phyloP scores from a whole-genome alignment of 2,113 vertebrate genomes.

The Malaclemys terrapin region DNA sequence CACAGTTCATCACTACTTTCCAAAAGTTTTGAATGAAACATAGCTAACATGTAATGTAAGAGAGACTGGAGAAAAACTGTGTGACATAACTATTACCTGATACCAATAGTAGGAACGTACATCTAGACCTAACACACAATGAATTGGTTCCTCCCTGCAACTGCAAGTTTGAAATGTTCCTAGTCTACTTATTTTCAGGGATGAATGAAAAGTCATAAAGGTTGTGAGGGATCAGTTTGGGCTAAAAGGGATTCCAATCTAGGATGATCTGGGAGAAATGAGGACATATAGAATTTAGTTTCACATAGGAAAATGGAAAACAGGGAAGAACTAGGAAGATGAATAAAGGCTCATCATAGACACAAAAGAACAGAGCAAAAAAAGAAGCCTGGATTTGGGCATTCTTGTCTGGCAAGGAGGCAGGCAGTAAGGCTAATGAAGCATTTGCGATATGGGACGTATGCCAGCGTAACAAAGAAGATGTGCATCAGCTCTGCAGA shows the following conservation, averaged over 20 bases:
- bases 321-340: constrained; percentile 83
- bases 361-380: constrained; percentile 83
- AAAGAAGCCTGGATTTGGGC: constrained; percentile 88
- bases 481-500: constrained; percentile 91
- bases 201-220: constrained; percentile 24
- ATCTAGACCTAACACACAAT: not conserved
- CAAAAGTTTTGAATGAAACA: constrained; percentile 48
- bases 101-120: not conserved
- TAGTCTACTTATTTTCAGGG: not conserved
- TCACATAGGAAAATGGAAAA: constrained; percentile 79
- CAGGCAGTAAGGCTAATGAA: constrained; percentile 91
- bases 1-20: constrained; percentile 8
- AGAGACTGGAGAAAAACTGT: constrained; percentile 3
- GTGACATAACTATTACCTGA: not conserved
- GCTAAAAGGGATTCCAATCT: constrained; percentile 73
- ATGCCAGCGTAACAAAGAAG: constrained; percentile 90
- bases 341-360: constrained; percentile 85
- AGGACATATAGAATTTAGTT: constrained; percentile 86
- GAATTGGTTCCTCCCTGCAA: not conserved
- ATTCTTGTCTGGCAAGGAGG: constrained; percentile 90
- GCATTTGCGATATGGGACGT: constrained; percentile 85
- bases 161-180: not conserved
- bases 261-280: constrained; percentile 68
- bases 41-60: not conserved
- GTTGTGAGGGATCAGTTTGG: constrained; percentile 31